Base-by-base conservation (phyloP, 2,797 vertebrate species). In the Monodelphis domestica region DNA sequence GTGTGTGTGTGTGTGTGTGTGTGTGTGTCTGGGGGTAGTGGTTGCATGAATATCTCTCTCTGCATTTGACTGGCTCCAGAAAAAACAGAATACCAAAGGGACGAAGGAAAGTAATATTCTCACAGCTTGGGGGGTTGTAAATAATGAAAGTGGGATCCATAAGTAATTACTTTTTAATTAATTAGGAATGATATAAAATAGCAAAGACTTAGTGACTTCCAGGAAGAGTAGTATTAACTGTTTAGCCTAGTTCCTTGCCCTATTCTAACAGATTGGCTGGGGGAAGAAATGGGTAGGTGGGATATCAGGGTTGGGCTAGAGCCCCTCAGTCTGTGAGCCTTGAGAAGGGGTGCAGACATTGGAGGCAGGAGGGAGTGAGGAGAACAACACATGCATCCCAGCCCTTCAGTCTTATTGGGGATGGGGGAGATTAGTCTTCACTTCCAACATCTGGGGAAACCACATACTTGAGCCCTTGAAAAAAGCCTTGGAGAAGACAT, bases 81-180 rank as follows among this genome's bases (percentile, higher is more conserved):
- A 84, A 88, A 91, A 92, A 92, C 14, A 91, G 88, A 53, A 55
- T 54, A 87, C 92, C 93, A 57, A 94, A 94, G 96, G 92, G 95
- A 95, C 55, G 0, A 21, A 7, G 63, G 53, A 88, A 97, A 97
- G 91, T 94, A 95, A 97, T 78, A 93, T 50, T 91, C 95, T 84
- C 55, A 57, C 92, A 84, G 89, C 28, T 50, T 0, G 3, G 92
- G 95, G 95, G 95, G 94, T 30, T 17, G 6, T 94, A 96, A 97
- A 95, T 97, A 97, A 97, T 94, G 94, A 93, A 96, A 97, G 96
- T 97, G 90, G 53, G 96, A 98, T 97, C 97, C 94, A 97, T 97
- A 97, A 97, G 97, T 97, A 98, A 98, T 98, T 98, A 97, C 97
- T 94, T 97, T 97, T 97, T 97, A 97, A 98, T 98, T 98, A 98